These are phyloP conservation scores for Macaria notata DNA, from an alignment of 2,888 invertebrate species.

Conservation along the genomic window DNA sequence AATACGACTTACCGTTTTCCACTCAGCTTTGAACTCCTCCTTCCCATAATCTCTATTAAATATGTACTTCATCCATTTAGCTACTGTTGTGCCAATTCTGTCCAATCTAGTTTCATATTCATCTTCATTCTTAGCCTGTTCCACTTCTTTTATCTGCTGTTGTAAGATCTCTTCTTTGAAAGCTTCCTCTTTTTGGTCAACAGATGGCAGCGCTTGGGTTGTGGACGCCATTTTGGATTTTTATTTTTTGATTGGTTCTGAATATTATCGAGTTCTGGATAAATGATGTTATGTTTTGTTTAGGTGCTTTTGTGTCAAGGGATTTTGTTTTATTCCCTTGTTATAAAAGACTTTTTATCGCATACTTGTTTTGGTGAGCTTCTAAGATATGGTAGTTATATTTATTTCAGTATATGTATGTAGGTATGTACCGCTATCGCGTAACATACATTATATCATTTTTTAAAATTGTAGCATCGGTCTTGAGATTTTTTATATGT, in stretches of 20 bases:
- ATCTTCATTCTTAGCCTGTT: constrained; percentile 4
- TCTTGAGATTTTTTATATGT: too few relatives aligned
- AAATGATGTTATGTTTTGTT: too few relatives aligned
- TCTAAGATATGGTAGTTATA: too few relatives aligned
- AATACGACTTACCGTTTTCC: constrained; percentile 32
- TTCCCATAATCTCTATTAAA: constrained; percentile 32
- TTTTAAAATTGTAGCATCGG: too few relatives aligned
- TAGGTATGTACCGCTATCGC: too few relatives aligned
- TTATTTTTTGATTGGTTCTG: not conserved
- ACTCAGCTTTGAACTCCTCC: constrained; percentile 31
- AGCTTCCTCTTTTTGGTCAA: constrained; percentile 13
- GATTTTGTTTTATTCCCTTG: too few relatives aligned
- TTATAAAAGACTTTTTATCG: too few relatives aligned
- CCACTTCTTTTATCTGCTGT: constrained; percentile 10
- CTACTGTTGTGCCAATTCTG: constrained; percentile 9
- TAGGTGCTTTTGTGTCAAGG: too few relatives aligned
- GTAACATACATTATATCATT: too few relatives aligned
- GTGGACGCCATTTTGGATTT: constrained; percentile 7
- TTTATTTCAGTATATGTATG: too few relatives aligned
- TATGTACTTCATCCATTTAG: constrained; percentile 36
- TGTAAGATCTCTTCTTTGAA: constrained; percentile 24
- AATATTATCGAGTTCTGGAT: too few relatives aligned
- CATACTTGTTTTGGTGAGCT: too few relatives aligned
- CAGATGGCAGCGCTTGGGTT: constrained; percentile 10
- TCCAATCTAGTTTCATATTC: constrained; percentile 12